Base-by-base conservation (phyloP, 2,797 vertebrate species). In the Fratercula arctica region DNA sequence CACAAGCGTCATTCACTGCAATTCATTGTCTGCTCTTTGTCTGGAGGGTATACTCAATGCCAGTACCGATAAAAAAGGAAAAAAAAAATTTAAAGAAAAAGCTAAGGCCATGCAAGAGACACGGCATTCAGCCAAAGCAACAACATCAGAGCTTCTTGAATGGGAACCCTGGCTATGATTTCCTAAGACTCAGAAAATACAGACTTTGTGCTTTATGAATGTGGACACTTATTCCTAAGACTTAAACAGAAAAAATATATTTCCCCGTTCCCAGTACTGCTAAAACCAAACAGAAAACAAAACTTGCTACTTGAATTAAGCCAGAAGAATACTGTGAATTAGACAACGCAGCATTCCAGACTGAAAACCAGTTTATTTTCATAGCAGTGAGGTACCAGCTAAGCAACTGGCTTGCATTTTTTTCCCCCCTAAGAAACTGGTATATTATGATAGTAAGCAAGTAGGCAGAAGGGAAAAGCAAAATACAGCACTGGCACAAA, bases 21-120 rank as follows among this genome's bases (percentile, higher is more conserved):
- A 46, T 60, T 93, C 84, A 92, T 35, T 89, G 89, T 93, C 90
- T 87, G 80, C 45, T 86, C 73, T 95, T 94, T 94, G 76, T 87
- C 91, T 82, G 72, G 74, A 93, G 90, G 88, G 92, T 92, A 95
- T 48, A 93, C 39, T 72, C 87, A 63, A 80, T 50, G 87, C 76
- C 94, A 94, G 54, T 10, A 86, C 79, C 31, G 67, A 93, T 29
- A 3, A 18, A 25, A 68, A 31, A 79, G 35, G 35, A 43, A 50
- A 41, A 13, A 10, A 35, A 24, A 63, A 87, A 82, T 16, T 10
- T 81, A 54, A 19, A 60, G 63, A 51, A 31, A 6, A n/a, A 59
- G 48, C 90, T 76, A 59, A 83, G 31, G 64, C 77, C 85, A 51
- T 5, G 3, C 48, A 86, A 85, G 18, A 85, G 63, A 91, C 25